These are phyloP conservation scores for Trematocara marginatum DNA, from an alignment of 2,113 vertebrate species.

Conservation along the genomic window DNA sequence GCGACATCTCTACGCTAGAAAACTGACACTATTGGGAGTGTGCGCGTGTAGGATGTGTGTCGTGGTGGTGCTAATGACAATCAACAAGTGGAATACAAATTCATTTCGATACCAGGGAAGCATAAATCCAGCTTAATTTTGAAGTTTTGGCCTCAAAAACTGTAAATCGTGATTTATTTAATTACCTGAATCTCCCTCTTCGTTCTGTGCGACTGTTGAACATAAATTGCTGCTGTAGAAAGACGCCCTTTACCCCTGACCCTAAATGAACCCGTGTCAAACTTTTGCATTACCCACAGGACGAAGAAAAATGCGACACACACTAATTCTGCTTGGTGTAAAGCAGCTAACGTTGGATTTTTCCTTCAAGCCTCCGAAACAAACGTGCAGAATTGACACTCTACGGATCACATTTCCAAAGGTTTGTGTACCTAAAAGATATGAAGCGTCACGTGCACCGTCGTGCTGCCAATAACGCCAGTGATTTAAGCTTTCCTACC, in stretches of 20 bases:
- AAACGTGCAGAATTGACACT: constrained; percentile 5
- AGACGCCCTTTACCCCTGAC: neutral
- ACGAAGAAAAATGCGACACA: neutral
- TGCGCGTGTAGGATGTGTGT: neutral
- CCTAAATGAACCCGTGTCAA: neutral
- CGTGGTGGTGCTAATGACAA: constrained; percentile 51
- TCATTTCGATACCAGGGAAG: neutral
- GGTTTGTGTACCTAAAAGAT: neutral
- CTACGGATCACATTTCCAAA: constrained; percentile 1
- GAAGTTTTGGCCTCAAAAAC: neutral
- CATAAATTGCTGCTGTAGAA: neutral
- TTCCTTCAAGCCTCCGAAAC: constrained; percentile 33
- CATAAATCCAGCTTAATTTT: constrained; percentile 34
- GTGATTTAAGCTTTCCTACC: neutral
- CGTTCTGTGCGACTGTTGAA: neutral
- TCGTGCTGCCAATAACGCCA: neutral
- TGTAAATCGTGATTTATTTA: neutral
- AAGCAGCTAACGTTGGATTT: constrained; percentile 10
- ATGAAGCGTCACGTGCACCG: neutral
- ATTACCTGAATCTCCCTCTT: neutral
- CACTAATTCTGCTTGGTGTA: neutral
- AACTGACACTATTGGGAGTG: neutral
- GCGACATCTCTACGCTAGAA: neutral
- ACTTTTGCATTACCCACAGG: neutral
- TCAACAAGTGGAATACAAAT: constrained; percentile 19